phyloP scores from a whole-genome alignment of 2,113 vertebrate genomes.

The Catharus fuscescens region DNA sequence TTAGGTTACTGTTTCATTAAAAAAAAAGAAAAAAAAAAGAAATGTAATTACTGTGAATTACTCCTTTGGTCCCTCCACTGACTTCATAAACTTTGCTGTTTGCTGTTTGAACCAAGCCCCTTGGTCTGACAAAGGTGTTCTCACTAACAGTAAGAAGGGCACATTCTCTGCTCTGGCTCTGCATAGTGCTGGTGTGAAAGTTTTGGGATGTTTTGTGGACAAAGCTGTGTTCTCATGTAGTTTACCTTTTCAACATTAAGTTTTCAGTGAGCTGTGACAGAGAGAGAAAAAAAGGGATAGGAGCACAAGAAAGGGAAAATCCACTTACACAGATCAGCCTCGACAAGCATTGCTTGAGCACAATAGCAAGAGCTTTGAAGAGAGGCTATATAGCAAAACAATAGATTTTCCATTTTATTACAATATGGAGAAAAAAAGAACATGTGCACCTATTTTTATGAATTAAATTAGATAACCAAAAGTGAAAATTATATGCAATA shows the following conservation, averaged over 20 bases:
- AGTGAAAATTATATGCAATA: constrained; percentile 18
- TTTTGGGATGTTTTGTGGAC: neutral
- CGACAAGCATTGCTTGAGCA: neutral
- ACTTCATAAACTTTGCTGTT: neutral
- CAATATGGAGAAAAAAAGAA: neutral
- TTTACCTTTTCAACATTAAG: constrained; percentile 8
- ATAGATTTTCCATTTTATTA: constrained; percentile 40
- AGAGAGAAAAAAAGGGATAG: neutral
- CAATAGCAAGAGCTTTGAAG: constrained; percentile 20
- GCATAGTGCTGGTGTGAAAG: neutral
- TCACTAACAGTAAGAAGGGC: neutral
- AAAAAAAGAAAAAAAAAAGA: neutral
- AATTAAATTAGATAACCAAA: constrained; percentile 25
- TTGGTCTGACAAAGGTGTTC: neutral
- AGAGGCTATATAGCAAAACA: neutral
- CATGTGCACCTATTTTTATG: neutral
- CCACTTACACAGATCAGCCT: neutral
- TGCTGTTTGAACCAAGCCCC: neutral
- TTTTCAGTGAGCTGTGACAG: constrained; percentile 17
- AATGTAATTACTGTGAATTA: neutral
- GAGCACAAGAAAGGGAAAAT: neutral
- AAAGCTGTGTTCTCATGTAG: neutral
- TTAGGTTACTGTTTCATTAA: neutral
- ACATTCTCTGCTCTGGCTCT: neutral
- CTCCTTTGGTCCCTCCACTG: neutral